Evolutionary conservation across 2,888 invertebrate genomes (phyloP).

Genomic region (Limnephilus rhombicus): DNA sequence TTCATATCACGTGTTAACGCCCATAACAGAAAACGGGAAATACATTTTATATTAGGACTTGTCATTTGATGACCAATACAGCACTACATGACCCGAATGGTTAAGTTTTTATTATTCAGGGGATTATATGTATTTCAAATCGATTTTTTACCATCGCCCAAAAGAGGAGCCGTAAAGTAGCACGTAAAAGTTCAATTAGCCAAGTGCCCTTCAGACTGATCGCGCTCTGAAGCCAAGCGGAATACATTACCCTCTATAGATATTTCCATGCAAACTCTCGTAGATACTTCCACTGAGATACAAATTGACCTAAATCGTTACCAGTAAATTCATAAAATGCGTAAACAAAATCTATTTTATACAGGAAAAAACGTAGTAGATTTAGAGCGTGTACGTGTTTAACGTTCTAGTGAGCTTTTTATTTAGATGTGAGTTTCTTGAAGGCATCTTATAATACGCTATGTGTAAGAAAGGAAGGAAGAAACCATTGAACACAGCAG

Average conservation of each 20-base stretch:
- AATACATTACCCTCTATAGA: constrained; percentile 3
- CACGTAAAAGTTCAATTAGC: constrained; percentile 39
- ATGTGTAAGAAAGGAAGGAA: neutral
- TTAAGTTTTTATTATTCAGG: neutral
- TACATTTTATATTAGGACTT: too few relatives aligned
- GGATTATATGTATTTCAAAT: neutral
- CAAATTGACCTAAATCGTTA: constrained; percentile 4
- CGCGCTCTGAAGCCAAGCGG: constrained; percentile 9
- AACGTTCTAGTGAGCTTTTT: neutral
- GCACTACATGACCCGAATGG: too few relatives aligned
- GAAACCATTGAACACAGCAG: too few relatives aligned
- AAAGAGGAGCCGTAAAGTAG: neutral
- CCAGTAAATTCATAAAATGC: neutral
- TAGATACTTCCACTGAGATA: neutral
- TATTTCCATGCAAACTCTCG: neutral
- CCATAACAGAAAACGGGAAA: too few relatives aligned
- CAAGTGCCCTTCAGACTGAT: constrained; percentile 30
- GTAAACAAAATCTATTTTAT: neutral
- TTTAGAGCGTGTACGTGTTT: neutral
- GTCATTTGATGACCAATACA: too few relatives aligned
- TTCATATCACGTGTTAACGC: too few relatives aligned
- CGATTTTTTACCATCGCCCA: neutral
- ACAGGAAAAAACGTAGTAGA: neutral
- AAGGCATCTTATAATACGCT: neutral
- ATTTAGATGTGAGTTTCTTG: neutral